phyloP scores from a whole-genome alignment of 1,140 invertebrate genomes.

The Ridgeia piscesae region DNA sequence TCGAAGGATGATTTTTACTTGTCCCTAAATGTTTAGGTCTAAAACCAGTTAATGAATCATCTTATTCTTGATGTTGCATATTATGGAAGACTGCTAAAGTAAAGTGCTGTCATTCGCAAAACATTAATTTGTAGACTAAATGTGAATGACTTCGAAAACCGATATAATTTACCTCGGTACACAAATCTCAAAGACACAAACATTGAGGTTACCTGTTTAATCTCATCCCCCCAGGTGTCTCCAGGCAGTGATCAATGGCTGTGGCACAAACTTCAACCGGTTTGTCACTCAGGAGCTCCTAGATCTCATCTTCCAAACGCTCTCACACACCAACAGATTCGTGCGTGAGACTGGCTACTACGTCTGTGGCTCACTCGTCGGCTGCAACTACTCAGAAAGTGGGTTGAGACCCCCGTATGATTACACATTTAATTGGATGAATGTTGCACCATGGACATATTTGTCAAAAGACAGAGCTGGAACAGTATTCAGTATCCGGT shows the following conservation, averaged over 20 bases:
- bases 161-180: too few relatives aligned
- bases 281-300: slow-evolving; percentile 60
- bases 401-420: slow-evolving; percentile 19
- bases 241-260: slow-evolving; percentile 61
- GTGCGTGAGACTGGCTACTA: slow-evolving; percentile 64
- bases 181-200: too few relatives aligned
- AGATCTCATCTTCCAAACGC: slow-evolving; percentile 59
- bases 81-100: too few relatives aligned
- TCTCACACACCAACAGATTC: slow-evolving; percentile 64
- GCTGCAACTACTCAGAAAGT: slow-evolving; percentile 45
- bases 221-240: too few relatives aligned
- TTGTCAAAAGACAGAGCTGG: background rate
- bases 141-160: background rate
- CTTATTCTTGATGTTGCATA: too few relatives aligned
- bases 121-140: background rate
- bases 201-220: too few relatives aligned
- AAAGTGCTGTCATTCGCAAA: background rate
- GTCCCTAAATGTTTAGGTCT: too few relatives aligned
- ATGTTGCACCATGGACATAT: background rate
- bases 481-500: background rate
- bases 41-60: too few relatives aligned
- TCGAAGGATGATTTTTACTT: too few relatives aligned
- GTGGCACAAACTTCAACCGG: slow-evolving; percentile 57
- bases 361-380: slow-evolving; percentile 61
- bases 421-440: background rate